These are phyloP conservation scores for Tupaia chinensis DNA, from an alignment of 2,113 vertebrate species.

Conservation along the genomic window DNA sequence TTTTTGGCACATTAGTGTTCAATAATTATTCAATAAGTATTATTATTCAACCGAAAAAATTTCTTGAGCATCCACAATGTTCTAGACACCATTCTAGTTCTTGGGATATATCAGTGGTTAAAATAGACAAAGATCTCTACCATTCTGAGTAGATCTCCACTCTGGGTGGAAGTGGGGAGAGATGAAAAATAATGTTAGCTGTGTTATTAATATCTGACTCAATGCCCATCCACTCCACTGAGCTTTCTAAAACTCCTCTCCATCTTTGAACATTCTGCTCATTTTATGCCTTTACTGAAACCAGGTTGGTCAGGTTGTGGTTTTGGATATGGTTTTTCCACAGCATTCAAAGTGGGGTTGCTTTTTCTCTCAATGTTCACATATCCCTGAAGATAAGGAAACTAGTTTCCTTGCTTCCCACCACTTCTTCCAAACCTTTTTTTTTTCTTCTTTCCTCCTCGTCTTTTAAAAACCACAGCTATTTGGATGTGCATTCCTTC, in stretches of 20 bases:
- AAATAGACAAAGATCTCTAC: background rate
- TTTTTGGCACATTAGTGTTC: background rate
- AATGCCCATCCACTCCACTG: background rate
- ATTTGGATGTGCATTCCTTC: background rate
- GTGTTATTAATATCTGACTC: background rate
- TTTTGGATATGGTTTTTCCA: background rate
- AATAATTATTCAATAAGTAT: background rate
- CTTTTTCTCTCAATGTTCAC: background rate
- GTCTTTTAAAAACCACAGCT: background rate
- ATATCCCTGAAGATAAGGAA: background rate
- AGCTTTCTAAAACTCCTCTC: conserved; percentile 23
- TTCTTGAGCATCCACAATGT: background rate
- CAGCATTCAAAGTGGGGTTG: background rate
- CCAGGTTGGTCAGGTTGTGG: background rate
- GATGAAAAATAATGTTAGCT: background rate
- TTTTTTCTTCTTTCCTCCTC: background rate
- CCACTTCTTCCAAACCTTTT: background rate
- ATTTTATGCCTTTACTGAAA: background rate
- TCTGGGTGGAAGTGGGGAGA: background rate
- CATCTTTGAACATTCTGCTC: background rate
- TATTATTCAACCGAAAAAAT: background rate
- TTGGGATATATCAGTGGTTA: background rate
- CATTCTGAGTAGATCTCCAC: background rate
- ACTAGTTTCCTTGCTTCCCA: background rate
- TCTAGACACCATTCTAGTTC: background rate